Conservation (phyloP, 2,113 vertebrate species). For the Struthidea cinerea region DNA sequence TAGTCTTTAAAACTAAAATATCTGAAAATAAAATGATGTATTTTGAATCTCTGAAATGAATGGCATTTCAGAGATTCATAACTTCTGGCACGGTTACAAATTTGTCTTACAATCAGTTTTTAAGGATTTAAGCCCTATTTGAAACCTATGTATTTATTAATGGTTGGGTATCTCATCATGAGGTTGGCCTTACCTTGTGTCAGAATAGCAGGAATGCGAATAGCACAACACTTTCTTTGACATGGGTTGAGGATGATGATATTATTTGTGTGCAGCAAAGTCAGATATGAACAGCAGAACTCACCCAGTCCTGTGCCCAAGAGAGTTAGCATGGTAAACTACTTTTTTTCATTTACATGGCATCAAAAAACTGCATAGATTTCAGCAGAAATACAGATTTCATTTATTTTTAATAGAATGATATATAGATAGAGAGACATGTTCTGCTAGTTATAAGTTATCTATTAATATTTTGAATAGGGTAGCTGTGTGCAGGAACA, state of each 20-base stretch:
- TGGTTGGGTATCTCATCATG: accelerated
- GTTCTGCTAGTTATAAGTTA: not conserved
- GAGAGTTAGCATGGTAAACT: not conserved
- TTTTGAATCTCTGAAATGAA: not conserved
- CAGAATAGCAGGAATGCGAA: not conserved
- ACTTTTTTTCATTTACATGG: not conserved
- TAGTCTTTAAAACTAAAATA: not conserved
- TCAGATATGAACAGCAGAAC: not conserved
- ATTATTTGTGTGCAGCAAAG: not conserved
- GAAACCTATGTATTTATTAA: not conserved
- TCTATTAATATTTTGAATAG: not conserved
- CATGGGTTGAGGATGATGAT: accelerated
- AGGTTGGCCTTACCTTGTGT: not conserved
- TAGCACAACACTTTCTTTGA: not conserved
- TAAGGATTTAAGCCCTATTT: not conserved
- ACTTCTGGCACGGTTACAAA: not conserved
- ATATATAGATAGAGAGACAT: not conserved
- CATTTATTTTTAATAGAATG: not conserved
- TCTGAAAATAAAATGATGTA: not conserved
- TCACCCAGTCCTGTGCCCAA: not conserved
- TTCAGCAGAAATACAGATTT: not conserved
- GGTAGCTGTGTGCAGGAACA: not conserved
- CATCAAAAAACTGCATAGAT: not conserved
- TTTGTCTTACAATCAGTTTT: not conserved
- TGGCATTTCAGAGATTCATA: not conserved